These are phyloP conservation scores for Hypomesus transpacificus DNA, from an alignment of 2,113 vertebrate species.

Conservation along the genomic window DNA sequence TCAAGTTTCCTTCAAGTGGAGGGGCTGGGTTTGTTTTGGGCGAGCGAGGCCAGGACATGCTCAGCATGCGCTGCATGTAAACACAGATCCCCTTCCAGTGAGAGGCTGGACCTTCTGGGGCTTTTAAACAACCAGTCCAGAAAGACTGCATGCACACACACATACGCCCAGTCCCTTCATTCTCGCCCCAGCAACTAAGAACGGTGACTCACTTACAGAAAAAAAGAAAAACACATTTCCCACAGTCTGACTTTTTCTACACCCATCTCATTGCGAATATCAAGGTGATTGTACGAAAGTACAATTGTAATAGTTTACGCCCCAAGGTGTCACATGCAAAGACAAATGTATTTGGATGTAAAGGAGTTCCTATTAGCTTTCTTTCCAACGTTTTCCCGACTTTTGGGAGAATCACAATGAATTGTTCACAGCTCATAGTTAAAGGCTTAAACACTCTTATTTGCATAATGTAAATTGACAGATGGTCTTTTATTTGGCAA, in stretches of 20 bases:
- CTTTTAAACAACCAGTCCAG: slow-evolving; percentile 11
- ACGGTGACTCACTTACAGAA: slow-evolving; percentile 28
- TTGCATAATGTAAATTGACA: neutral
- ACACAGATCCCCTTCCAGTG: slow-evolving; percentile 52
- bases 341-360: slow-evolving; percentile 12
- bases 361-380: neutral
- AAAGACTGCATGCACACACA: slow-evolving; percentile 38
- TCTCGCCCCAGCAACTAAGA: slow-evolving; percentile 46
- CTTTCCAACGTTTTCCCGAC: neutral
- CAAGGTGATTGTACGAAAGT: neutral
- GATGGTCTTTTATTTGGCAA: neutral
- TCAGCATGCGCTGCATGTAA: slow-evolving; percentile 61
- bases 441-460: neutral
- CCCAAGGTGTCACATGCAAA: neutral
- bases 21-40: slow-evolving; percentile 59
- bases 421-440: neutral
- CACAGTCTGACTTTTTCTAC: neutral
- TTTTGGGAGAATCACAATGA: neutral
- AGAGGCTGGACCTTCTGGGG: slow-evolving; percentile 26
- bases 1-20: slow-evolving; percentile 45
- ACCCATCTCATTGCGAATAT: neutral
- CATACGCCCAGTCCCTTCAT: slow-evolving; percentile 40
- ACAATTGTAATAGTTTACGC: neutral
- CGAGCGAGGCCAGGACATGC: slow-evolving; percentile 26
- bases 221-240: slow-evolving; percentile 20